phyloP scores from a whole-genome alignment of 2,888 invertebrate species.

The Argynnis bischoffii region DNA sequence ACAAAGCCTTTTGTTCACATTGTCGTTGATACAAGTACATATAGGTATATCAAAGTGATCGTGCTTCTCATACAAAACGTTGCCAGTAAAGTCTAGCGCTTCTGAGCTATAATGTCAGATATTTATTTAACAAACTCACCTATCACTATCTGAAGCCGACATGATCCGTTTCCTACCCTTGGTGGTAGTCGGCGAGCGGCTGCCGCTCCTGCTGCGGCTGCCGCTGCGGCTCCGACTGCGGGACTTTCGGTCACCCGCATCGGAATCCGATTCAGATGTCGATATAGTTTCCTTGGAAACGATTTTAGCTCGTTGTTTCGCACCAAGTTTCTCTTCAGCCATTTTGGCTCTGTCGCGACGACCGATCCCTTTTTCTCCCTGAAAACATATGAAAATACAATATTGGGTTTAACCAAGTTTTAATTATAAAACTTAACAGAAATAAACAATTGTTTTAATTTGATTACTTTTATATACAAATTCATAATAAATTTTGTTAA shows the following conservation, averaged over 20 bases:
- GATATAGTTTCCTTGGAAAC: conserved; percentile 98
- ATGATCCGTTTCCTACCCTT: conserved; percentile 82
- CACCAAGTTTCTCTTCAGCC: conserved; percentile 86
- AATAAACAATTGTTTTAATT: not conserved
- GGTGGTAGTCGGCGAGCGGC: conserved; percentile 70
- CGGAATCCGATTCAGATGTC: conserved; percentile 91
- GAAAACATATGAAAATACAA: conserved; percentile 21
- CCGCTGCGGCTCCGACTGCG: conserved; percentile 52
- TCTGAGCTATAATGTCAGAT: no score
- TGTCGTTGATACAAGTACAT: no score
- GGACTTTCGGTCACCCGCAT: conserved; percentile 64
- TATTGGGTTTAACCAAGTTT: no score
- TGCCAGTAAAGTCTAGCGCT: no score
- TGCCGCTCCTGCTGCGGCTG: conserved; percentile 75
- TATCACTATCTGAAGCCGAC: conserved; percentile 84
- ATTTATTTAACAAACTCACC: conserved; percentile 56
- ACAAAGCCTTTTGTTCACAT: no score
- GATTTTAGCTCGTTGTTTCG: conserved; percentile 93
- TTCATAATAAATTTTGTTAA: no score
- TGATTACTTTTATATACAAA: no score
- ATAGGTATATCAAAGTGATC: no score
- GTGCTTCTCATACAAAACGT: no score
- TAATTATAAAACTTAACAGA: not conserved
- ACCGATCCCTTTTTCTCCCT: conserved; percentile 72
- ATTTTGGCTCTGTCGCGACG: conserved; percentile 68